A percentile compares a stretch with the other conserved stretches of the same genome.
phyloP scores from a whole-genome alignment of 2,113 vertebrate species.

The Corythaixoides concolor region DNA sequence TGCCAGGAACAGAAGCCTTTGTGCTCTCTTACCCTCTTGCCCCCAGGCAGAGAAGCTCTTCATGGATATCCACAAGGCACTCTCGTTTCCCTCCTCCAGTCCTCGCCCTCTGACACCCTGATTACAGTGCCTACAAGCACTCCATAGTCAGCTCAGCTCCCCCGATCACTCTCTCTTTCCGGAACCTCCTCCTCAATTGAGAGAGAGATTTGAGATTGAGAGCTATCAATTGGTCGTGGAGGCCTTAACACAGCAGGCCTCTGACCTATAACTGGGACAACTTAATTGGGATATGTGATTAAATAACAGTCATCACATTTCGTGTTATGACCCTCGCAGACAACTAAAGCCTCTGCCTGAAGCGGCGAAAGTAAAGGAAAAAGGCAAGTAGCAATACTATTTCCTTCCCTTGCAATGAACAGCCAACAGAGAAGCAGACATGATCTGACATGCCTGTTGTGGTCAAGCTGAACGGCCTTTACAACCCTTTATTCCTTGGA shows the following conservation, averaged over 20 bases:
- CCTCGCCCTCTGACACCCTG: neutral
- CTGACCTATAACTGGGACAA: neutral
- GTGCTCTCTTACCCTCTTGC: neutral
- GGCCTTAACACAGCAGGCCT: neutral
- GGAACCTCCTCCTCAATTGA: neutral
- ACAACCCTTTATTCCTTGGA: neutral
- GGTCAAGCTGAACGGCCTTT: neutral
- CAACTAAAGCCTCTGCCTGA: neutral
- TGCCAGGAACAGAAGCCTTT: constrained; percentile 1
- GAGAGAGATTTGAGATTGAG: neutral
- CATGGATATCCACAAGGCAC: neutral
- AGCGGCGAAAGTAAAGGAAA: neutral
- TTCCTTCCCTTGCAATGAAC: neutral
- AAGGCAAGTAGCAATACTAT: neutral
- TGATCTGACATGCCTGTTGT: neutral
- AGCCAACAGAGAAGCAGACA: neutral
- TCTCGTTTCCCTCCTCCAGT: neutral
- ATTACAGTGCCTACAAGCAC: neutral
- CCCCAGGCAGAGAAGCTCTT: neutral
- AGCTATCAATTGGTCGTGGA: neutral
- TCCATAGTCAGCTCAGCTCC: neutral
- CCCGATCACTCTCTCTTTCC: neutral
- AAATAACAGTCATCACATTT: neutral
- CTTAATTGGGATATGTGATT: neutral
- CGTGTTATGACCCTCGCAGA: neutral